Evolutionary conservation across 2,797 vertebrate species (phyloP).

Genomic region (Myotis planiceps): DNA sequence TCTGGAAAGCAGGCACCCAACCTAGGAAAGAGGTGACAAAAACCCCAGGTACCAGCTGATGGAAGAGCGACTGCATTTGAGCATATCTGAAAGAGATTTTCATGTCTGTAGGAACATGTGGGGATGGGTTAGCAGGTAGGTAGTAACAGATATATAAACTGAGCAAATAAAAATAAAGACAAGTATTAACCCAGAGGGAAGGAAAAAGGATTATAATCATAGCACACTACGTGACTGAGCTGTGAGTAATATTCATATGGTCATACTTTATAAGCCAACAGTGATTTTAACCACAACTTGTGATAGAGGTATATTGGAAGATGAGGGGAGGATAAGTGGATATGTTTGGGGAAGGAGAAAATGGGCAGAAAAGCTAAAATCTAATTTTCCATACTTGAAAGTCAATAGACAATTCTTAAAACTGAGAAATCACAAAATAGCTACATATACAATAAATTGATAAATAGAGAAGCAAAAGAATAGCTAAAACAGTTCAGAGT

Average conservation of each 20-base stretch:
- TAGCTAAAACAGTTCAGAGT: not conserved
- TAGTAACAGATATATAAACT: not conserved
- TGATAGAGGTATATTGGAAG: too few species aligned
- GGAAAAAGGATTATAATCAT: not conserved
- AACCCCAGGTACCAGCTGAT: not conserved
- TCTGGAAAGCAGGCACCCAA: not conserved
- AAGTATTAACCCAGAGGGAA: not conserved
- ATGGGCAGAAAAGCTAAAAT: not conserved
- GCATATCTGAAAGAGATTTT: not conserved
- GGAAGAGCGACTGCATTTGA: not conserved
- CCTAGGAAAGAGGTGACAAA: not conserved
- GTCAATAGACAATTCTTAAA: not conserved
- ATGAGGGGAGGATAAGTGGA: rapidly evolving
- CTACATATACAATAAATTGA: not conserved
- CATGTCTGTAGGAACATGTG: not conserved
- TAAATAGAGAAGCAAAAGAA: not conserved
- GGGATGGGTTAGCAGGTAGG: not conserved
- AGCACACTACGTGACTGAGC: not conserved
- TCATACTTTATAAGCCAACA: not conserved
- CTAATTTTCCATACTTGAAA: not conserved
- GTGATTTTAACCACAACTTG: not conserved
- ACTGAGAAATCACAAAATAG: slow-evolving; percentile 6
- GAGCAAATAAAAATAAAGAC: not conserved
- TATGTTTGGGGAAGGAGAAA: not conserved
- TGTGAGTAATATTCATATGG: not conserved